These are phyloP conservation scores for Parazoanthus atlanticus DNA, from an alignment of 92 coral and sea anemone species.

Conservation along the genomic window DNA sequence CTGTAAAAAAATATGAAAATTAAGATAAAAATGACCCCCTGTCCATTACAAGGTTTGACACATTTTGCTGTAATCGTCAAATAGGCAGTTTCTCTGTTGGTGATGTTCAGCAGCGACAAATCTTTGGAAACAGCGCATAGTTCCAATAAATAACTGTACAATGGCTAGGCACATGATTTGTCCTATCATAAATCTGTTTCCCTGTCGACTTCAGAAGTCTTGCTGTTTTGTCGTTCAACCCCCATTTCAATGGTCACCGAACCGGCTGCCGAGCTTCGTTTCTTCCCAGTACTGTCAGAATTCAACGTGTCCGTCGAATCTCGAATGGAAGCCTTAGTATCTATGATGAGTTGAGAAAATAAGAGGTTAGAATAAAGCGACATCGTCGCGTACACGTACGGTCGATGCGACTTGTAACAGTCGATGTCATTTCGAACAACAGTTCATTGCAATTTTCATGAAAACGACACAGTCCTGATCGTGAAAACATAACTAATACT, in stretches of 20 bases:
- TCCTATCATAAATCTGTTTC: constrained; percentile 23
- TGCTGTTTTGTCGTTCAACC: constrained; percentile 13
- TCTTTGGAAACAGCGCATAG: neutral
- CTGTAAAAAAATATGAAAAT: no score
- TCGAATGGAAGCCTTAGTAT: constrained; percentile 3
- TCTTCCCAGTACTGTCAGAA: constrained; percentile 19
- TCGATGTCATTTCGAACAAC: no score
- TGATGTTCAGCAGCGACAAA: neutral
- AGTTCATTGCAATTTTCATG: no score
- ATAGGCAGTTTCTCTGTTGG: neutral
- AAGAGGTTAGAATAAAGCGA: neutral
- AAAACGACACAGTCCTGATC: no score
- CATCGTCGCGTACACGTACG: no score
- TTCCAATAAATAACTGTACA: neutral
- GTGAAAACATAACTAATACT: no score
- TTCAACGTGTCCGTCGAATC: constrained; percentile 31
- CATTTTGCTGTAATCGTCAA: neutral
- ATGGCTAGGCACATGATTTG: neutral
- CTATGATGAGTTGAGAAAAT: constrained; percentile 1
- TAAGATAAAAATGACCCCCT: neutral
- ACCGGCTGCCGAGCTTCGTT: constrained; percentile 4
- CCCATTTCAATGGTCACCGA: constrained; percentile 21
- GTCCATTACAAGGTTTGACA: neutral
- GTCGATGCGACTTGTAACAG: no score
- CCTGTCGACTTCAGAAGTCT: constrained; percentile 4